These are phyloP conservation scores for Steinernema khuongi DNA, from an alignment of 1,140 invertebrate species.

Conservation along the genomic window DNA sequence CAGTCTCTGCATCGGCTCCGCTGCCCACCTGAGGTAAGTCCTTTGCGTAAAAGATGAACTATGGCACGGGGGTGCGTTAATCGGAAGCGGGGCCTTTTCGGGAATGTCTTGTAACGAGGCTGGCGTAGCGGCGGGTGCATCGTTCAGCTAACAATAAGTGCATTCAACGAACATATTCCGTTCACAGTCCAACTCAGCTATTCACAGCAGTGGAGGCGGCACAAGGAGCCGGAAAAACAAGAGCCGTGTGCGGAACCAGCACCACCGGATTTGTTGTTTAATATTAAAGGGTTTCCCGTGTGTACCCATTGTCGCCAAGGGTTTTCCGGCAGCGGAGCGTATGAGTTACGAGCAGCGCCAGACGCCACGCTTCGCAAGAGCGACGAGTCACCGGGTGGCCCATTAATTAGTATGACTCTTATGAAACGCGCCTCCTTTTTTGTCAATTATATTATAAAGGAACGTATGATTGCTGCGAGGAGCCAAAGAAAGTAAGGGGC, in stretches of 20 bases:
- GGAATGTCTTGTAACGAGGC: not conserved
- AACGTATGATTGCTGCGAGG: not conserved
- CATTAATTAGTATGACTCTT: not conserved
- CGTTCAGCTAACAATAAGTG: not conserved
- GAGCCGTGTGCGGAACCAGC: not conserved
- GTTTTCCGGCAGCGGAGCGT: too few species aligned
- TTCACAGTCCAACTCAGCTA: not conserved
- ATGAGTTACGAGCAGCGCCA: too few species aligned
- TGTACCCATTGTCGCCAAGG: not conserved
- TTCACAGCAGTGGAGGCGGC: too few species aligned
- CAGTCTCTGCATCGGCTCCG: not conserved
- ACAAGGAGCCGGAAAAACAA: not conserved
- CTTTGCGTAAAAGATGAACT: too few species aligned
- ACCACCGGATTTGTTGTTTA: not conserved
- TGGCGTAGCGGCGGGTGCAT: not conserved
- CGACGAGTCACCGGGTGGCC: not conserved
- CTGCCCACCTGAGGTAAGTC: not conserved
- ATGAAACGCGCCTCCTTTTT: not conserved
- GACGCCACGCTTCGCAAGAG: not conserved
- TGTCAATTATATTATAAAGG: constrained; percentile 7
- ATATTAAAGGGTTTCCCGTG: constrained; percentile 5
- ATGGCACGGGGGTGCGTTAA: too few species aligned
- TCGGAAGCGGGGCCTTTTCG: not conserved
- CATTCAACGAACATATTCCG: not conserved
- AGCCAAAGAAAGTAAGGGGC: not conserved